Base-by-base conservation (phyloP, 2,888 invertebrate genomes). In the Mellilla xanthometata region DNA sequence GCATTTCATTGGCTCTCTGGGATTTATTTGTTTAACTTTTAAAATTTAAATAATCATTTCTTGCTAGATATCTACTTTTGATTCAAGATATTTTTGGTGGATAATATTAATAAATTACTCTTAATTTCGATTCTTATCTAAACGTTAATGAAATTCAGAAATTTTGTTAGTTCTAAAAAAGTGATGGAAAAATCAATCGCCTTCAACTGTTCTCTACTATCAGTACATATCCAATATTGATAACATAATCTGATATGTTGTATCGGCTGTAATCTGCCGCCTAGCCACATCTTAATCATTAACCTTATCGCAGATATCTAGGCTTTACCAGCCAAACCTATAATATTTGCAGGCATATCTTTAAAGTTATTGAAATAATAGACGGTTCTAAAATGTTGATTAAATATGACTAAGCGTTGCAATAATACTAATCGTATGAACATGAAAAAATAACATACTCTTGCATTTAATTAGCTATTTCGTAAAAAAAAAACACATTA, bases 181-280 rank as follows among this genome's bases (percentile, higher is more conserved):
- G 36, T 44, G 33, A 32, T 52, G 12, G 23, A 41, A 45, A 53
- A 51, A 31, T 47, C 35, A 45, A 52, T 56, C 47, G 56, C 59
- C 56, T 64, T 62, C 47, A 57, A 60, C 58, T 57, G 55, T 49
- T 32, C 24, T 39, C 50, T 38, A 22, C 46, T 69, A 64, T 63
- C 61, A 56, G 41, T 48, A 53, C 49, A 52, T 60, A 65, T 63
- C 56, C 38, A 65, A 68, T 64, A 64, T 47, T 67, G 81, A 80
- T 76, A 81, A 65, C 46, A 39, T 49, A 70, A 68, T 69, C 65
- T 61, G 72, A 75, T 76, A 76, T 41, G 43, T 49, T 39, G 34
- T 76, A 76, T 77, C 76, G 49, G 39, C 23, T 31, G 30, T 34
- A 74, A 79, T 76, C 73, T 62, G 59, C 63, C 49, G 59, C 27